Evolutionary conservation across 2,797 vertebrate genomes (phyloP).

Genomic region (Propithecus perrieri): DNA sequence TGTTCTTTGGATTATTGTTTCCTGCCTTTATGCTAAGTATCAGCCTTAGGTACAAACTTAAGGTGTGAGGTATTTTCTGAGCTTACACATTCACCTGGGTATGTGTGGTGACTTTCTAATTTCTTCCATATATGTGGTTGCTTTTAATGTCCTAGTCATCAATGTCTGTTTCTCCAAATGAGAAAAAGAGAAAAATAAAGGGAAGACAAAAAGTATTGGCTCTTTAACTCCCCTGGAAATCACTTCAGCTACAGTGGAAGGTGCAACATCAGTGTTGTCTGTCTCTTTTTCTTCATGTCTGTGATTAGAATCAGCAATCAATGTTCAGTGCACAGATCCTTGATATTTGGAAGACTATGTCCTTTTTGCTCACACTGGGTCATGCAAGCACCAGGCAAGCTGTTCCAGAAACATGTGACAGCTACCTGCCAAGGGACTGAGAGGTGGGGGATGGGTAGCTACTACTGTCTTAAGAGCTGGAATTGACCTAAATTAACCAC

Average conservation of each 20-base stretch:
- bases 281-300: background rate
- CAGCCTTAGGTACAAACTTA: background rate
- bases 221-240: background rate
- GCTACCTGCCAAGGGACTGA: background rate
- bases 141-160: background rate
- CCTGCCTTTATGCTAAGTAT: background rate
- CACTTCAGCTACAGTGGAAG: background rate
- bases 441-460: background rate
- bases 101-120: background rate
- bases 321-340: background rate
- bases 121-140: background rate
- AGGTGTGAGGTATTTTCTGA: background rate
- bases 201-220: too few species aligned
- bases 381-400: too few species aligned
- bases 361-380: background rate
- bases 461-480: background rate
- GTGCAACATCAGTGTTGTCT: background rate
- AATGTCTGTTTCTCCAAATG: background rate
- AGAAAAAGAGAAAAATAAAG: background rate
- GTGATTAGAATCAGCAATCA: background rate
- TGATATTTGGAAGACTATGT: background rate
- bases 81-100: background rate
- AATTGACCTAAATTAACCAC: background rate
- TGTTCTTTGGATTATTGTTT: background rate
- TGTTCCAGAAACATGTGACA: background rate